Conservation (phyloP, 2,113 vertebrate genomes). For the Salvelinus fontinalis region DNA sequence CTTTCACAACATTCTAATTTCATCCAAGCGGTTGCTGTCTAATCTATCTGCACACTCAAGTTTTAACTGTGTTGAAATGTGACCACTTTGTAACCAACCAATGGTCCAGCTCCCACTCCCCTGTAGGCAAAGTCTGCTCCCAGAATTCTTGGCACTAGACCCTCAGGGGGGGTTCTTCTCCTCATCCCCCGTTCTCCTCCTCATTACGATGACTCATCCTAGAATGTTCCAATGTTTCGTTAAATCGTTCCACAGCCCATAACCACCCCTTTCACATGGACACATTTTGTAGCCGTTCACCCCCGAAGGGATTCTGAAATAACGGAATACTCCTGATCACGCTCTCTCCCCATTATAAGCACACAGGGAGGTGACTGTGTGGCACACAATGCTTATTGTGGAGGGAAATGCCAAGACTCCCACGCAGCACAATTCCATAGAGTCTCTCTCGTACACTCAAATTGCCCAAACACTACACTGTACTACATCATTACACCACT, state of each 20-base stretch:
- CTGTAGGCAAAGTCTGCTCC: no score
- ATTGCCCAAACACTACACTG: conserved; percentile 1
- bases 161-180: not conserved
- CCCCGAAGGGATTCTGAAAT: conserved; percentile 42
- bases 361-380: conserved; percentile 57
- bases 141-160: no score
- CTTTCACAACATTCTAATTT: not conserved
- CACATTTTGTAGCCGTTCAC: not conserved
- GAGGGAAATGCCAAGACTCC: conserved; percentile 59
- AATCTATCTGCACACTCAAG: not conserved
- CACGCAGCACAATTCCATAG: conserved; percentile 44
- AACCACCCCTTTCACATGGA: conserved; percentile 49
- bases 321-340: conserved; percentile 22
- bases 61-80: not conserved
- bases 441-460: conserved; percentile 22
- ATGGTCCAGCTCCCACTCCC: not conserved
- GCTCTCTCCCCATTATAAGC: conserved; percentile 4
- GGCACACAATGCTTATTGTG: conserved; percentile 64
- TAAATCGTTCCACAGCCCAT: conserved; percentile 3
- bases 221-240: not conserved
- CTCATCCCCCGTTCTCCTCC: not conserved
- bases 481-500: not conserved
- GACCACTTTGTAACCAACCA: conserved; percentile 14
- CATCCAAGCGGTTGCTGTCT: not conserved
- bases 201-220: conserved; percentile 52